Evolutionary conservation across 2,888 invertebrate genomes (phyloP).

Genomic region (Agriopis aurantiaria): DNA sequence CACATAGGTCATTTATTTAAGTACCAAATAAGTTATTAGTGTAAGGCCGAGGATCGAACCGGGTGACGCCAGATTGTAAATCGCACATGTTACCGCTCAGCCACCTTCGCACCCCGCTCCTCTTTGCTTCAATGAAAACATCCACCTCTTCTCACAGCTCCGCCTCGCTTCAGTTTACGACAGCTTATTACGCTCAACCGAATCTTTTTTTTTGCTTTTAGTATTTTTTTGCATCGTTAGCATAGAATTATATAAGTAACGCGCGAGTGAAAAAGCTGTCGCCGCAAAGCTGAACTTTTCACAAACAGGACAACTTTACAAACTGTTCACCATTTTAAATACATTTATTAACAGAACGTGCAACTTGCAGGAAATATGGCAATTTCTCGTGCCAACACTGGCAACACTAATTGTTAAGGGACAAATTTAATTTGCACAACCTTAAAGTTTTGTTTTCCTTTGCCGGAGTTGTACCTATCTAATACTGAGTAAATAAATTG

Average conservation of each 20-base stretch:
- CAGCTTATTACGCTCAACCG: too few species aligned
- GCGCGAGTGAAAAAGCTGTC: conserved; percentile 22
- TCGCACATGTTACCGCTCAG: too few species aligned
- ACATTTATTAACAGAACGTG: not conserved
- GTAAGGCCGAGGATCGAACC: too few species aligned
- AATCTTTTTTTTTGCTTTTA: too few species aligned
- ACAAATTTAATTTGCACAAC: conserved; percentile 45
- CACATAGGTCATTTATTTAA: too few species aligned
- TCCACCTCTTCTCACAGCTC: too few species aligned
- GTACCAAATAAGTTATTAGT: too few species aligned
- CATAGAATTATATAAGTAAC: not conserved
- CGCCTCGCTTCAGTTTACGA: too few species aligned
- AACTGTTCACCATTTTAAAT: conserved; percentile 26
- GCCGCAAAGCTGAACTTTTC: conserved; percentile 2
- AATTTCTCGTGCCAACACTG: conserved; percentile 41
- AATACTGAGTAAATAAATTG: conserved; percentile 14
- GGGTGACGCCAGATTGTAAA: too few species aligned
- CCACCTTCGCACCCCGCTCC: too few species aligned
- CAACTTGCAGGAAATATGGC: conserved; percentile 44
- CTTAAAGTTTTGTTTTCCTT: conserved; percentile 24
- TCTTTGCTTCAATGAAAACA: too few species aligned
- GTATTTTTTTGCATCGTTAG: too few species aligned
- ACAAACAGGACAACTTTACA: conserved; percentile 6
- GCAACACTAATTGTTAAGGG: conserved; percentile 48
- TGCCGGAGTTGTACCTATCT: conserved; percentile 2